Evolutionary conservation across 1,140 invertebrate genomes (phyloP).

Genomic region (Drosophila cardini): DNA sequence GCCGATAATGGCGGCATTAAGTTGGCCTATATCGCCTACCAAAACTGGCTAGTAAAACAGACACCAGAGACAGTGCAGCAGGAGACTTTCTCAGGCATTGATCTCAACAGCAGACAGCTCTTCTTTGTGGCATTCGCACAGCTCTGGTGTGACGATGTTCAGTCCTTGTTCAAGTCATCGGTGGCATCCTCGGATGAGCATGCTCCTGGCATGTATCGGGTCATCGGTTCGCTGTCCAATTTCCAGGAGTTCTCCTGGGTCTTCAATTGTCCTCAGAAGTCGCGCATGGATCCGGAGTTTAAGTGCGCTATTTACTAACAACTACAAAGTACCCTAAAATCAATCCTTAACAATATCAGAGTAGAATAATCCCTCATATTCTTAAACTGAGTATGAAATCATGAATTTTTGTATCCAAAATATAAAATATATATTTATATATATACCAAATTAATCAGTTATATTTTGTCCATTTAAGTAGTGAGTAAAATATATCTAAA

Average conservation of each 20-base stretch:
- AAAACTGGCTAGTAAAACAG: slow-evolving; percentile 65
- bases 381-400: too few species aligned
- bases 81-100: slow-evolving; percentile 54
- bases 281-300: slow-evolving; percentile 69
- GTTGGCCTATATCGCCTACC: slow-evolving; percentile 87
- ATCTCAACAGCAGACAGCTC: slow-evolving; percentile 87
- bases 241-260: slow-evolving; percentile 92
- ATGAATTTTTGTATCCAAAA: too few species aligned
- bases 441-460: too few species aligned
- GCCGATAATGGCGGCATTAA: slow-evolving; percentile 88
- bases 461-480: too few species aligned
- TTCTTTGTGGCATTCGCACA: slow-evolving; percentile 97
- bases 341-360: too few species aligned
- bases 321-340: too few species aligned
- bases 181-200: slow-evolving; percentile 90
- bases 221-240: slow-evolving; percentile 95
- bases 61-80: slow-evolving; percentile 30
- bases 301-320: slow-evolving; percentile 71
- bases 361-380: too few species aligned
- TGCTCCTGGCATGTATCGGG: slow-evolving; percentile 91
- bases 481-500: too few species aligned
- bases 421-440: too few species aligned
- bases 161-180: slow-evolving; percentile 30
- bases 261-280: slow-evolving; percentile 62
- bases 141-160: slow-evolving; percentile 80